These are phyloP conservation scores for Diplosoma virens DNA, from an alignment of 23 tunicate species.

Conservation along the genomic window DNA sequence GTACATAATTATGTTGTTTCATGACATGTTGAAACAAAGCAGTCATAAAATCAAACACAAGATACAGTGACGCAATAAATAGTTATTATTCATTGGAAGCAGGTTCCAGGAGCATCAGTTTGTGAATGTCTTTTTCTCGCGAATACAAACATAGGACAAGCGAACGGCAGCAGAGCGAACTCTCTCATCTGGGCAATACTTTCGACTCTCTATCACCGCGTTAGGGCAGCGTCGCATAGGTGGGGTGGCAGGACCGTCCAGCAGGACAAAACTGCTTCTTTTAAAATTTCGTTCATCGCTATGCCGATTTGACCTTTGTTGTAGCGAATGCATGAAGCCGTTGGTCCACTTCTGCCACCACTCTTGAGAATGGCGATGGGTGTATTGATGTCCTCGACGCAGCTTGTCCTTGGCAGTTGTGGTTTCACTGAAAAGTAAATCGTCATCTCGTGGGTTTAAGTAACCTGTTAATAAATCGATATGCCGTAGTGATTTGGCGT, in stretches of 20 bases:
- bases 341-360: conserved; percentile 7
- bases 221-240: neutral
- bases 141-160: neutral
- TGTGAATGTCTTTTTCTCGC: conserved; percentile 6
- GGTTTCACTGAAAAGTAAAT: too few relatives aligned
- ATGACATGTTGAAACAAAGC: too few relatives aligned
- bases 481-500: neutral
- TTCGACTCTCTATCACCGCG: neutral
- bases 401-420: neutral
- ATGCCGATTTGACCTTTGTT: neutral
- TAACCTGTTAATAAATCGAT: neutral
- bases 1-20: too few relatives aligned
- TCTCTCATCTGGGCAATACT: neutral
- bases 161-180: conserved; percentile 1
- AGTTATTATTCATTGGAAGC: too few relatives aligned
- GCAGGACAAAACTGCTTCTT: neutral
- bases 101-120: neutral
- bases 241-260: neutral
- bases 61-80: too few relatives aligned
- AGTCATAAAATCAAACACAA: too few relatives aligned
- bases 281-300: neutral
- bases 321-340: neutral
- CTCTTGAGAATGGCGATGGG: neutral
- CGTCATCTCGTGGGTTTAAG: neutral
- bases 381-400: neutral